These are phyloP conservation scores for Bombus breviceps DNA, from an alignment of 1,140 invertebrate species.

Conservation along the genomic window DNA sequence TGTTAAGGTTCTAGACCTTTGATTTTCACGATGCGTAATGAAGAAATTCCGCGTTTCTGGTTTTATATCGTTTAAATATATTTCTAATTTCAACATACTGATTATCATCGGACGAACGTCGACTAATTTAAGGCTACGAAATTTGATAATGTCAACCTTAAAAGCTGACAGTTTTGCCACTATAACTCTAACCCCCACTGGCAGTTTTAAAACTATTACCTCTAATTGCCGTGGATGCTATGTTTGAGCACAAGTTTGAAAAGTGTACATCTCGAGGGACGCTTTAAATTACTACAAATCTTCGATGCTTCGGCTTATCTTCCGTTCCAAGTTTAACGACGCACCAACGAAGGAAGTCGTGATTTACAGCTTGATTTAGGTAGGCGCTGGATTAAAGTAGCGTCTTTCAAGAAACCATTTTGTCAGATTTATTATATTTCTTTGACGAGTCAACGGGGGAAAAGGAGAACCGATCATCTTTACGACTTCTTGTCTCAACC, in stretches of 20 bases:
- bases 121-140: neutral
- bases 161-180: too few relatives aligned
- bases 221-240: neutral
- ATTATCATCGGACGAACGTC: neutral
- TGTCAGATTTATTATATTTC: slow-evolving; percentile 60
- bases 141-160: neutral
- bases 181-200: neutral
- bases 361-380: slow-evolving; percentile 64
- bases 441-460: neutral
- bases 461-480: neutral
- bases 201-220: too few relatives aligned
- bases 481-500: neutral
- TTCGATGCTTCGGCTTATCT: slow-evolving; percentile 59
- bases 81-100: neutral
- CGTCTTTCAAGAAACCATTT: slow-evolving; percentile 48
- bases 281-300: slow-evolving; percentile 40
- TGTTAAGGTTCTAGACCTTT: neutral
- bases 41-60: too few relatives aligned
- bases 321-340: slow-evolving; percentile 31
- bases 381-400: slow-evolving; percentile 55
- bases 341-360: slow-evolving; percentile 40
- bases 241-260: neutral
- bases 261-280: neutral
- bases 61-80: neutral
- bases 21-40: neutral